Base-by-base conservation (phyloP, 2,888 invertebrate species). In the Melanophora roralis region DNA sequence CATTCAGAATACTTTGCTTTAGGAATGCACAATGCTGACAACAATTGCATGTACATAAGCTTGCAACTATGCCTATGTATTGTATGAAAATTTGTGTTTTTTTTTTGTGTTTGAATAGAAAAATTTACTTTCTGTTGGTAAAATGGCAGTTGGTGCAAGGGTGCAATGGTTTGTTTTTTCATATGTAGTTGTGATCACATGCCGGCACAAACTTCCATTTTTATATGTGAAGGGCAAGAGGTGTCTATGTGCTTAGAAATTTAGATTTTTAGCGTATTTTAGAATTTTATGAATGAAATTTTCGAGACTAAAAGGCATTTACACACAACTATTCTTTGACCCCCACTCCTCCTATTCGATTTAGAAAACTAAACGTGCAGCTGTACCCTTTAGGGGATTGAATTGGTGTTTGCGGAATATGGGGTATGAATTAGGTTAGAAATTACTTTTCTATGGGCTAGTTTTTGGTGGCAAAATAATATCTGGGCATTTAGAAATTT, bases 231-330 rank as follows among this genome's bases (percentile, higher is more conserved):
- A 40, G 5, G 21, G 1, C 8, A 2, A 51, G 16, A 59, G 65
- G 49, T 62, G 43, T 49, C 14, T 38, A 7, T 69, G 85, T 86
- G 87, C 87, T 88, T 88, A 88, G 87, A 88, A 88, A 87, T 88
- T 88, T 87, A 87, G 87, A 88, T 87, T 75, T 87, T 88, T 86
- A 85, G 87, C 87, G 88, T 84, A 86, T 80, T 87, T 87, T 87
- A 85, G 87, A 75, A 86, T 87, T 88, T 87, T 87, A 87, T 88
- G 88, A 88, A 88, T 88, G 87, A 88, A 87, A 86, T 85, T 86
- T 86, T 83, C 49, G 74, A 59, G 65, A 65, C 40, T 65, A 21
- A 5, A 38, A 27, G 47, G 12, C 19, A 60, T 74, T 40, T 51
- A 68, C 51, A 57, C 34, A 49, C 23, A 45, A 45, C 45, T 45